These are phyloP conservation scores for Tiliacea citrago DNA, from an alignment of 2,888 invertebrate genomes.

Conservation along the genomic window DNA sequence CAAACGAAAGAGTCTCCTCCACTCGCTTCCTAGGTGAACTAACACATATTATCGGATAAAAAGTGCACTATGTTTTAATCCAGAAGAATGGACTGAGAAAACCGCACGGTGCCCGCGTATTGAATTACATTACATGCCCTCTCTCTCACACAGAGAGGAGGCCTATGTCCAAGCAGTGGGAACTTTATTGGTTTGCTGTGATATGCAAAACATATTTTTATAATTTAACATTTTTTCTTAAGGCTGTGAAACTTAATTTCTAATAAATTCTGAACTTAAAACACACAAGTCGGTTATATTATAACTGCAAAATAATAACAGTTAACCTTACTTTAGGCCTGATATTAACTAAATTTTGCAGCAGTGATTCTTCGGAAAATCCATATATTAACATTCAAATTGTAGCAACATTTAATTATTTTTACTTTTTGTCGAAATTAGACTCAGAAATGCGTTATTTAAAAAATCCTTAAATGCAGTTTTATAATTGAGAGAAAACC, in stretches of 20 bases:
- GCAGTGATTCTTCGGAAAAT: slow-evolving; percentile 14
- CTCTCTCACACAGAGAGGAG: not conserved
- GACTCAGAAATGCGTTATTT: not conserved
- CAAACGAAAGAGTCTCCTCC: not conserved
- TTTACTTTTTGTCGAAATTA: not conserved
- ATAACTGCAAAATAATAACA: slow-evolving; percentile 8
- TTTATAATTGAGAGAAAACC: not conserved
- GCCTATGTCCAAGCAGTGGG: not conserved
- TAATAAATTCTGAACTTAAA: slow-evolving; percentile 45
- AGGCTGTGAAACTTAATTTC: slow-evolving; percentile 35
- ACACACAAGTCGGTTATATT: slow-evolving; percentile 20
- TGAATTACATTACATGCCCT: not conserved
- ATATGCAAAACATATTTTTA: not conserved
- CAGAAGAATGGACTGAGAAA: not conserved
- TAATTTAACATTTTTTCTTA: not conserved
- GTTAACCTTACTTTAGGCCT: not conserved
- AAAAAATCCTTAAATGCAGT: not conserved
- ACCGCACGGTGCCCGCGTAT: not conserved
- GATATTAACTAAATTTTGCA: not conserved
- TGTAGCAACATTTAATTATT: not conserved
- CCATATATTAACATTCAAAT: not conserved
- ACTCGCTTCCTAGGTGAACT: not conserved
- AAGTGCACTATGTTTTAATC: not conserved
- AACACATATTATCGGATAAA: not conserved
- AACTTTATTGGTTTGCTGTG: not conserved